Evolutionary conservation across 1,140 invertebrate species (phyloP), one percentile per base, ranked within the genome.

Genomic region (Scaptomyza pallida): DNA sequence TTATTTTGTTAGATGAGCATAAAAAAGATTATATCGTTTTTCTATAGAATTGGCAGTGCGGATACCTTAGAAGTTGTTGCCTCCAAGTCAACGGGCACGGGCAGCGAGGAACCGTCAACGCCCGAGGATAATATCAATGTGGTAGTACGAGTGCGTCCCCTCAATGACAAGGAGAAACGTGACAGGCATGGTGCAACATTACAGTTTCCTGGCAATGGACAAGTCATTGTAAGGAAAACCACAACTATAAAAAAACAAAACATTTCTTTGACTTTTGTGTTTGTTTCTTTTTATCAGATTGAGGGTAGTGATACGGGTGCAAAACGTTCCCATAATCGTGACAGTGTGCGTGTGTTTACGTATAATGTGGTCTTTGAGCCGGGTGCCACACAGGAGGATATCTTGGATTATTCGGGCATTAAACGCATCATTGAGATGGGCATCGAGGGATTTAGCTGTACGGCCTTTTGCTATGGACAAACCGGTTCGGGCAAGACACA

Each of bases 401-500:
- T 97, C 40, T 91, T 97, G 26, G 95, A 96, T 91, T 96, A 96
- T 92, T 97, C 95, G 2, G 96, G 97, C 1, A 93, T 98, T 33
- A 96, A 96, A 86, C 93, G 95, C 26, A 94, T 98, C 9, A 95
- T 98, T 56, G 96, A 98, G 86, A 98, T 98, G 96, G 96, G 97
- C 9, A 94, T 98, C 3, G 96, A 97, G 80, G 97, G 97, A 0
- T 99, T 98, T 91, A 97, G 97, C 67, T 97, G 97, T 70, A 99
- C 98, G 2, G 95, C 95, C 8, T 97, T 98, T 91, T 99, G 98
- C 83, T 99, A 99, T 92, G 98, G 98, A 41, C 98, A 99, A 92
- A 99, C 98, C 0, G 98, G 98, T 16, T 97, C 97, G 83, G 98
- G 98, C 9, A 99, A 99, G 92, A 99, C 98, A 0, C 97, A 98